Percentiles rank a stretch among this genome's conserved stretches.
phyloP scores from a whole-genome alignment of 2,888 invertebrate species.

The Dascillus cervinus region DNA sequence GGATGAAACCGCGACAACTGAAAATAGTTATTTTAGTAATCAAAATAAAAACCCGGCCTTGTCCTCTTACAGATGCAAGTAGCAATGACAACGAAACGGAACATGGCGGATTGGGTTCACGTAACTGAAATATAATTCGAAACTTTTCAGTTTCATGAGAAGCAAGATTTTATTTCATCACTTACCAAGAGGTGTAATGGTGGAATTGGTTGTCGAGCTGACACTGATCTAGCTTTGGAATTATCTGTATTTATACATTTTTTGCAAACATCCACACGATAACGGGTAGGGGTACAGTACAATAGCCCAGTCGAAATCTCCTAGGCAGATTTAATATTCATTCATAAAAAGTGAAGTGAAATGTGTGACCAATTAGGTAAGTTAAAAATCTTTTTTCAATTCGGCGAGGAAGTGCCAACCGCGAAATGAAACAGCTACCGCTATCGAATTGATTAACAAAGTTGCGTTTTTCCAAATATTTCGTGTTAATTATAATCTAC shows the following conservation, averaged over 20 bases:
- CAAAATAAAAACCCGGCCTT: too few species aligned
- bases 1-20: conserved; percentile 5
- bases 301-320: conserved; percentile 10
- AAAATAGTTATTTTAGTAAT: too few species aligned
- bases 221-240: conserved; percentile 3
- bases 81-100: conserved; percentile 15
- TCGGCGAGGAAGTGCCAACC: conserved; percentile 16
- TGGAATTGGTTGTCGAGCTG: conserved; percentile 1
- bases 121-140: conserved; percentile 6
- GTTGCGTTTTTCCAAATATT: too few species aligned
- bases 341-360: conserved; percentile 15
- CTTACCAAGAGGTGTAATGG: conserved; percentile 3
- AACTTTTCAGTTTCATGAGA: too few species aligned
- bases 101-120: conserved; percentile 14
- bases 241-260: conserved; percentile 15
- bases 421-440: conserved; percentile 14
- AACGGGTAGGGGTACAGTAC: conserved; percentile 5
- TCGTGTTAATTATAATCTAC: too few species aligned
- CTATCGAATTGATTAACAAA: neutral
- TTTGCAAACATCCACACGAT: conserved; percentile 7
- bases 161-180: too few species aligned
- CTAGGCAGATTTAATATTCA: neutral
- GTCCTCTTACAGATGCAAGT: conserved; percentile 19
- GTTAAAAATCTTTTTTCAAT: conserved; percentile 7
- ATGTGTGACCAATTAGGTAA: conserved; percentile 20